phyloP scores from a whole-genome alignment of 2,113 vertebrate genomes.

The Jaculus jaculus region DNA sequence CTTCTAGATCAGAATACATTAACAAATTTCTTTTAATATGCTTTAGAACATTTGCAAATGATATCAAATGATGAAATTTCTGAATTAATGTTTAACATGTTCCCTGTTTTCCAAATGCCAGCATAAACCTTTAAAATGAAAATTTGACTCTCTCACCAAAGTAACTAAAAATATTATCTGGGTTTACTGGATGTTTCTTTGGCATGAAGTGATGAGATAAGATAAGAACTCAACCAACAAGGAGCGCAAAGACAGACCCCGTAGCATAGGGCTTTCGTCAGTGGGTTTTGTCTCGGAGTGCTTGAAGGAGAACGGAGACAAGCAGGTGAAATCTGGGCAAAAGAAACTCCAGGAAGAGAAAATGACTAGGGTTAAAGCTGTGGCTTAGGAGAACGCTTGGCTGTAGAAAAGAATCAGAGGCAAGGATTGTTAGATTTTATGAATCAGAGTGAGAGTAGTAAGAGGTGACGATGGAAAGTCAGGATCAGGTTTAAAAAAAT shows the following conservation, averaged over 20 bases:
- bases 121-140: conserved; percentile 9
- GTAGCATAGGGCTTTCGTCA: background rate
- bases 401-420: background rate
- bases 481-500: background rate
- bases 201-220: background rate
- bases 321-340: background rate
- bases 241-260: background rate
- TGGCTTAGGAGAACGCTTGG: background rate
- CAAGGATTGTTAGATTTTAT: background rate
- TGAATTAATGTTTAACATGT: background rate
- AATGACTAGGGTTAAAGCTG: background rate
- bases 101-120: background rate
- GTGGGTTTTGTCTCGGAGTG: background rate
- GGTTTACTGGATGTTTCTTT: background rate
- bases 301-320: background rate
- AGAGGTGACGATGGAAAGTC: background rate
- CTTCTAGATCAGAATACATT: background rate
- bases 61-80: background rate
- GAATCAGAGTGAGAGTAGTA: background rate
- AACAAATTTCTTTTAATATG: background rate
- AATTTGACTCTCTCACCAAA: background rate
- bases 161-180: background rate
- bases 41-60: conserved; percentile 4
- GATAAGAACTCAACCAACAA: background rate
- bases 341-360: background rate